Evolutionary conservation across 2,797 vertebrate genomes (phyloP).

Genomic region (Vespertilio murinus): DNA sequence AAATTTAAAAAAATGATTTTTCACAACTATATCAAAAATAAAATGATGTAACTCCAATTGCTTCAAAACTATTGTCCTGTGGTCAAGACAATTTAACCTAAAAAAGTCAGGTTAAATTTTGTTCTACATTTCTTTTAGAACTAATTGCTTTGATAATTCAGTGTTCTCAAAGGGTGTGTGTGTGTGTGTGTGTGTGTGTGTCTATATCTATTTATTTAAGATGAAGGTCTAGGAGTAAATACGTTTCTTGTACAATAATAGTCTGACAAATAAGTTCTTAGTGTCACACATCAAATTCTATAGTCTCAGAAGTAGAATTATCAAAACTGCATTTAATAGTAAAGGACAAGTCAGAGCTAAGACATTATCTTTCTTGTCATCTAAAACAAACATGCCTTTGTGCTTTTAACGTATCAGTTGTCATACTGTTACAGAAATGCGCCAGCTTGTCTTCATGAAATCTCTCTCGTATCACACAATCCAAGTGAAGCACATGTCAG

Average conservation of each 20-base stretch:
- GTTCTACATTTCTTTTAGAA: neutral
- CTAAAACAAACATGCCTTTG: neutral
- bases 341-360: neutral
- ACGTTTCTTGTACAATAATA: neutral
- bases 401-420: neutral
- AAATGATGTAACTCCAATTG: neutral
- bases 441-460: neutral
- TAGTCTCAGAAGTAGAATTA: neutral
- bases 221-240: neutral
- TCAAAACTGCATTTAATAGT: neutral
- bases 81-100: neutral
- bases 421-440: constrained; percentile 4
- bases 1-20: neutral
- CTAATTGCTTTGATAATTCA: neutral
- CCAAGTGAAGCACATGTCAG: neutral
- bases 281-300: neutral
- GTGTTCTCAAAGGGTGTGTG: neutral
- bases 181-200: neutral
- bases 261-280: neutral
- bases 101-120: constrained; percentile 21
- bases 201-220: neutral
- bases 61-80: constrained; percentile 4
- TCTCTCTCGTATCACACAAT: neutral
- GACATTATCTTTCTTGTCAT: neutral
- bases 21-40: neutral